Percentiles rank a stretch among this genome's conserved stretches.
Conservation (phyloP, 2,888 invertebrate genomes). For the Lamellibrachia columna region DNA sequence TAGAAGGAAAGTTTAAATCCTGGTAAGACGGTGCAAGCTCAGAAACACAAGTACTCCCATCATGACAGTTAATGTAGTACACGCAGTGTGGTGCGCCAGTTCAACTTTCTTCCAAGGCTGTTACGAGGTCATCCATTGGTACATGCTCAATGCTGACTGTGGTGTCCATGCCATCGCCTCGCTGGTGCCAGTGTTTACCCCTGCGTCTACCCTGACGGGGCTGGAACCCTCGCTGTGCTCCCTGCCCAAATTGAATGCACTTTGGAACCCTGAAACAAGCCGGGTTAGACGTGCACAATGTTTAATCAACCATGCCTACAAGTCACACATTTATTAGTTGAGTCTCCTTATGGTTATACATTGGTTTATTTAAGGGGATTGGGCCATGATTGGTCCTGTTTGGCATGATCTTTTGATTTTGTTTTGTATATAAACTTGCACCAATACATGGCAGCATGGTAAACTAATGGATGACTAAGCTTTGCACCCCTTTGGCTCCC, state of each 20-base stretch:
- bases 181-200: slow-evolving; percentile 16
- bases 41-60: not conserved
- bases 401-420: too few species aligned
- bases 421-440: too few species aligned
- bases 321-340: too few species aligned
- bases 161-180: not conserved
- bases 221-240: not conserved
- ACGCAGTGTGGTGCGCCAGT: not conserved
- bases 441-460: too few species aligned
- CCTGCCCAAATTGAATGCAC: not conserved
- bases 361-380: too few species aligned
- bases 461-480: too few species aligned
- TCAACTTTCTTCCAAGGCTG: not conserved
- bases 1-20: not conserved
- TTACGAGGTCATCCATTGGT: not conserved
- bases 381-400: too few species aligned
- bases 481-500: too few species aligned
- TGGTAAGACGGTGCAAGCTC: too few species aligned
- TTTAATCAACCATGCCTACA: too few species aligned
- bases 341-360: too few species aligned
- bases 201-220: not conserved
- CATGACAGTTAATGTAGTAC: not conserved
- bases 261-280: not conserved
- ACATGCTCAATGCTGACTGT: not conserved
- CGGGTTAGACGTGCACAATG: not conserved